phyloP scores from a whole-genome alignment of 1,140 invertebrate genomes.

The Grapholita molesta region DNA sequence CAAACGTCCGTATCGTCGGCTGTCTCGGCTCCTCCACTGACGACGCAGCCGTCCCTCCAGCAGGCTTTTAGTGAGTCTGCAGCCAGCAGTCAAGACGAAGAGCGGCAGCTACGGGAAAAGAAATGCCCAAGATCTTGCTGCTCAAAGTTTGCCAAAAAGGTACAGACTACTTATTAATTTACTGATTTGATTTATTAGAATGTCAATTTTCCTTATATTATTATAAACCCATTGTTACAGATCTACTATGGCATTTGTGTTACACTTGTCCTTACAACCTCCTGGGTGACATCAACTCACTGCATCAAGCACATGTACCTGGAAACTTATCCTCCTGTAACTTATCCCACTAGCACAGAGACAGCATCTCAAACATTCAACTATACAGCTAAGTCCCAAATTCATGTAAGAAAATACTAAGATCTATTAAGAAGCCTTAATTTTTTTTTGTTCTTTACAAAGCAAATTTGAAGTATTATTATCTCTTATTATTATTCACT shows the following conservation, averaged over 20 bases:
- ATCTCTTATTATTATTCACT: background rate
- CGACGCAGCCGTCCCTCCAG: conserved; percentile 64
- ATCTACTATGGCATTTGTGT: conserved; percentile 93
- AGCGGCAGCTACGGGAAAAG: conserved; percentile 63
- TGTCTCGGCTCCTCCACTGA: conserved; percentile 61
- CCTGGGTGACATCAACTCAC: conserved; percentile 94
- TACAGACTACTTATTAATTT: conserved; percentile 22
- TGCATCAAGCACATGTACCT: conserved; percentile 92
- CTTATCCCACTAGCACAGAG: conserved; percentile 43
- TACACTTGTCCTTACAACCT: conserved; percentile 88
- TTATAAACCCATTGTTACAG: conserved; percentile 75
- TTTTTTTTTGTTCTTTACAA: too few relatives aligned
- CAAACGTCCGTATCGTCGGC: conserved; percentile 64
- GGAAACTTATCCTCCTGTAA: conserved; percentile 62
- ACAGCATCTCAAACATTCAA: conserved; percentile 45
- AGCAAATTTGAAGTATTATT: too few relatives aligned
- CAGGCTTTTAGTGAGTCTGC: conserved; percentile 73
- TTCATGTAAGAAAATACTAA: conserved; percentile 43
- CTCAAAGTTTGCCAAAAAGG: conserved; percentile 84
- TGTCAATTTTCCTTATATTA: conserved; percentile 14
- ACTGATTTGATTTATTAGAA: too few relatives aligned
- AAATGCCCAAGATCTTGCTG: conserved; percentile 83
- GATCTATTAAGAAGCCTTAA: conserved; percentile 22
- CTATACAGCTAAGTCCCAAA: conserved; percentile 42
- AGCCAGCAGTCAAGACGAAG: conserved; percentile 79